Base-by-base conservation (phyloP, 2,888 invertebrate genomes). In the Margaritifera margaritifera region DNA sequence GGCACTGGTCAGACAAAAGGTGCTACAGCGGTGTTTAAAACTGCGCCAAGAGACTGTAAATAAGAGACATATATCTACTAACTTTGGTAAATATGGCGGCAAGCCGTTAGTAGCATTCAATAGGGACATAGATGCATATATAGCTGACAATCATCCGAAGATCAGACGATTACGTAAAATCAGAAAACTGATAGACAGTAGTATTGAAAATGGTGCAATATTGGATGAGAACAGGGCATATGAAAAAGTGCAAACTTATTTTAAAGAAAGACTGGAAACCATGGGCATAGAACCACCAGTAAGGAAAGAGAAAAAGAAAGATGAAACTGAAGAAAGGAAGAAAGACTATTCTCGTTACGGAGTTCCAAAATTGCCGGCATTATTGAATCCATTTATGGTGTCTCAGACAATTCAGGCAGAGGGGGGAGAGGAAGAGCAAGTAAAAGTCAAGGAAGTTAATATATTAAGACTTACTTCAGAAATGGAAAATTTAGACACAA, bases 11-110 rank as follows among this genome's bases (percentile, higher is more conserved):
- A 69, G 81, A 60, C 81, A 82, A 64, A 74, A 77, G 24, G 79
- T 84, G 2, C 66, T 84, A 11, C 80, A 78, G 64, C 75, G 82
- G 55, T 84, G 84, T 64, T 75, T 84, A 77, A 79, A 79, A 73
- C 81, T 84, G 82, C 69, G 81, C 22, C 67, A 75, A 59, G 65
- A 71, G 15, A 63, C 73, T 19, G 51, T 69, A 18, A 55, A 59
- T 25, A 57, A 64, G 0, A 64, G 68, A 24, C 68, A 68, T 19
- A 54, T 66, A 11, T 50, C 64, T 11, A 56, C 61, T 5, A 55
- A 71, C 25, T 80, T 67, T 54, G 84, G 84, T 0, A 62, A 64
- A 59, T 84, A 84, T 60, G 81, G 80, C 20, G 84, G 84, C n/a
- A 76, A 76, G 66, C 77, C 82, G 6, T 68, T 84, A 18, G 77